Evolutionary conservation across 2,888 invertebrate species (phyloP), one percentile per base, ranked within the genome.

Genomic region (Hypsopygia costalis): DNA sequence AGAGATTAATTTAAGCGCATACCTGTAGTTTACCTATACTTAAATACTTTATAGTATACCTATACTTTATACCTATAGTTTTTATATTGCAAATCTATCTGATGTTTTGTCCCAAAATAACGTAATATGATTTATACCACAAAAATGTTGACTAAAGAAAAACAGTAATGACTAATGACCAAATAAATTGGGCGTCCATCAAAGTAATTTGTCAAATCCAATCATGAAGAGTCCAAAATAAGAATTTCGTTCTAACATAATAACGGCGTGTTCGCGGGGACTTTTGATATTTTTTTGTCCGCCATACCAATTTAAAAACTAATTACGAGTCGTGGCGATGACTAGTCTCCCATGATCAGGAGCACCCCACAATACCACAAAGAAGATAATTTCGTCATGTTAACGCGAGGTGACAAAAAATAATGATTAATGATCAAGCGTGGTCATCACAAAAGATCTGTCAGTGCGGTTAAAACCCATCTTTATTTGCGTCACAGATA

Each of bases 301-400:
- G 52, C 55, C 65, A 75, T 79, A 46, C 86, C 86, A 87, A 88
- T 87, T 85, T 83, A 79, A 83, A 86, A 88, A 82, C 81, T 88
- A 87, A 88, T 88, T 81, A 87, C 73, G 73, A 68, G 64, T 66
- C 66, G 63, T 45, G 44, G 52, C 69, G 73, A 78, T 78, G 83
- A 82, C 82, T 83, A 79, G 81, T 68, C 76, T 68, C 69, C 69
- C 73, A 74, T 71, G 75, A 67, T 65, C 68, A 67, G 74, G 74
- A 76, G 69, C 75, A 71, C 77, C 81, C 80, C 67, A 69, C 69
- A 67, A 75, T 62, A 62, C 67, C 66, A 76, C 78, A 79, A 81
- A 78, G 79, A 81, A 78, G 67, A 80, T 78, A 75, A 83, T 79
- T 78, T 81, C 76, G 78, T 79, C 83, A 77, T 83, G 80, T 82